Evolutionary conservation across 2,797 vertebrate genomes (phyloP), one percentile per base, ranked within the genome.

Genomic region (Mormyrops boulengeri): DNA sequence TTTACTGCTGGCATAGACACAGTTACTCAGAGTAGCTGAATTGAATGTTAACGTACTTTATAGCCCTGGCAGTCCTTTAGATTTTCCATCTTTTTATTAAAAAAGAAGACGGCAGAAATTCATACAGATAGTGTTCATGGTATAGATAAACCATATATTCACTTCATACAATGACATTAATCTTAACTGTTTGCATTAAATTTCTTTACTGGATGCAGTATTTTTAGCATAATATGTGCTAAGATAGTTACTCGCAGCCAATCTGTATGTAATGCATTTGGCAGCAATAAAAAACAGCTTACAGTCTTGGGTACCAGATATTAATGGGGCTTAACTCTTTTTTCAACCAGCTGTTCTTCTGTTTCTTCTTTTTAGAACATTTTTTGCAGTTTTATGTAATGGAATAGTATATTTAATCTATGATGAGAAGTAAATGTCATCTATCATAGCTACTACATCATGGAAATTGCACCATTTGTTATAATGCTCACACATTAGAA

Each of bases 251-350:
- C 85, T 80, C 4, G 69, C 44, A 57, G 85, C 69, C 86, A n/a
- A 88, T 86, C 47, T 86, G 84, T 88, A 90, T 73, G 87, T 87
- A 89, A 89, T 87, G 55, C 85, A 88, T 88, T 73, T 55, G 69
- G 85, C 41, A 60, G 69, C 86, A 22, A 88, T 89, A 69, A 88
- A 57, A 84, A 82, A 88, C 87, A 88, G 88, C 73, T 84, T 73
- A 57, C 52, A 80, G 62, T 88, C 89, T 80, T 22, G 53, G 34
- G 86, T 88, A 88, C 66, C 66, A 77, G 50, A 38, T 53, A 90
- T 90, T 88, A 86, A 90, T 88, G 55, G 66, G 30, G 44, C 19
- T 86, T 47, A 86, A 88, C 55, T 82, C 38, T 52, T 80, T 80
- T 80, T 80, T 80, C 38, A 80, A 88, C 41, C 38, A 77, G 73